phyloP scores from a whole-genome alignment of 1,140 invertebrate species.

The Bombus difficillimus region DNA sequence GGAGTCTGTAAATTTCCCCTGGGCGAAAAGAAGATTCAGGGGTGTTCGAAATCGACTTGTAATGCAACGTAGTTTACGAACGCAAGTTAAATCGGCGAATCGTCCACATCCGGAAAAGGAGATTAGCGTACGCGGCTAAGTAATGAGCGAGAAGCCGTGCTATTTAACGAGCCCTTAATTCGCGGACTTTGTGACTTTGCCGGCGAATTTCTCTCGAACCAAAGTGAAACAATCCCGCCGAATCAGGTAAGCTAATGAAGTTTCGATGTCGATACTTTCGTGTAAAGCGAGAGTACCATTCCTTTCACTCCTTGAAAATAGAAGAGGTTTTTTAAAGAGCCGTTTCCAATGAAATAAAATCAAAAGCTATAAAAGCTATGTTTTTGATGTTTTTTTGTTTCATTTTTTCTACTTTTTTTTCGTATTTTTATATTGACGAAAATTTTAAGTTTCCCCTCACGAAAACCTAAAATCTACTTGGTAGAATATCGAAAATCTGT shows the following conservation, averaged over 20 bases:
- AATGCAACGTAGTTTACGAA: slow-evolving; percentile 7
- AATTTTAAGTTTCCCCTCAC: not conserved
- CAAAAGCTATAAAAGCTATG: too few species aligned
- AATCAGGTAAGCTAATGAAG: slow-evolving; percentile 31
- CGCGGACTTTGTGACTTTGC: slow-evolving; percentile 4
- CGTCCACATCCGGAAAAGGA: slow-evolving; percentile 13
- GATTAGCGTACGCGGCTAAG: slow-evolving; percentile 21
- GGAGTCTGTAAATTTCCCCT: not conserved
- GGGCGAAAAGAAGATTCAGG: not conserved
- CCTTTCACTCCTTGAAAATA: not conserved
- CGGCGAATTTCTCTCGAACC: not conserved
- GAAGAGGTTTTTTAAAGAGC: not conserved
- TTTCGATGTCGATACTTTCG: slow-evolving; percentile 34
- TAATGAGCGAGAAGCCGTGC: slow-evolving; percentile 34
- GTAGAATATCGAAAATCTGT: not conserved
- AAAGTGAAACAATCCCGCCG: slow-evolving; percentile 19
- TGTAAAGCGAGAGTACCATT: not conserved
- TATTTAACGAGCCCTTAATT: slow-evolving; percentile 50
- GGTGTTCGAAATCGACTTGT: not conserved
- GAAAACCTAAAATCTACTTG: not conserved
- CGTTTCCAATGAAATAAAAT: not conserved
- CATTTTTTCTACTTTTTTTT: not conserved
- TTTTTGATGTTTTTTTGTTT: too few species aligned
- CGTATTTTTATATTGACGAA: not conserved
- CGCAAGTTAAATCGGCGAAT: slow-evolving; percentile 2